A percentile compares a stretch with the other conserved stretches of the same genome.
phyloP scores from a whole-genome alignment of 2,888 invertebrate species.

The Lochmaea crataegi region DNA sequence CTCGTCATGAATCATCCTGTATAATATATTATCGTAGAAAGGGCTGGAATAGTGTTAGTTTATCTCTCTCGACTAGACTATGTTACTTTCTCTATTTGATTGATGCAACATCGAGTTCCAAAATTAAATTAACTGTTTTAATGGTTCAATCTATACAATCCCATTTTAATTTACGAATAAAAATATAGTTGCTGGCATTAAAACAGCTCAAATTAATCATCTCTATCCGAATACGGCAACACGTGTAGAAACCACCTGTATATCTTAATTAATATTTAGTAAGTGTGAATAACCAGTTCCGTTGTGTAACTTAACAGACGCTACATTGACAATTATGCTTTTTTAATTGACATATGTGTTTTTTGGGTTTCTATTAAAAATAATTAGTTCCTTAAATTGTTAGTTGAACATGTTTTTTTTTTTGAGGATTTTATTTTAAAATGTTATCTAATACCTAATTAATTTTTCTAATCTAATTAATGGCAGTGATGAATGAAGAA shows the following conservation, averaged over 20 bases:
- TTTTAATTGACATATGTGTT: slow-evolving; percentile 9
- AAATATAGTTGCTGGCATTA: not conserved
- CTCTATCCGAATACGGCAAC: slow-evolving; percentile 8
- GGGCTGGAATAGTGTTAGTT: no score
- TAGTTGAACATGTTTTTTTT: not conserved
- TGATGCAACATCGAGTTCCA: not conserved
- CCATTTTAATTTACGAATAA: not conserved
- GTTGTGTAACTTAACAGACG: not conserved
- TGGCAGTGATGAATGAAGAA: no score
- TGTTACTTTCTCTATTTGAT: not conserved
- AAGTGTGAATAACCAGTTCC: slow-evolving; percentile 17
- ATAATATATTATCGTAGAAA: no score
- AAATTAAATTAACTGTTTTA: not conserved
- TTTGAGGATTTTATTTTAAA: no score
- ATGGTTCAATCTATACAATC: not conserved
- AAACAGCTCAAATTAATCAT: slow-evolving; percentile 6
- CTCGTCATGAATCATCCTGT: no score
- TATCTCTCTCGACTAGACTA: no score
- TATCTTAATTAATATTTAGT: slow-evolving; percentile 1
- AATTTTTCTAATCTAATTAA: no score
- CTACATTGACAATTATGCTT: not conserved
- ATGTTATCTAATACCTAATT: no score
- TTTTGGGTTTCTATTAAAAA: not conserved
- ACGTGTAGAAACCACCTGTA: slow-evolving; percentile 14
- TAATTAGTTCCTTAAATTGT: not conserved